Base-by-base conservation (phyloP, 1,140 invertebrate genomes). In the Brachionus paranguensis region DNA sequence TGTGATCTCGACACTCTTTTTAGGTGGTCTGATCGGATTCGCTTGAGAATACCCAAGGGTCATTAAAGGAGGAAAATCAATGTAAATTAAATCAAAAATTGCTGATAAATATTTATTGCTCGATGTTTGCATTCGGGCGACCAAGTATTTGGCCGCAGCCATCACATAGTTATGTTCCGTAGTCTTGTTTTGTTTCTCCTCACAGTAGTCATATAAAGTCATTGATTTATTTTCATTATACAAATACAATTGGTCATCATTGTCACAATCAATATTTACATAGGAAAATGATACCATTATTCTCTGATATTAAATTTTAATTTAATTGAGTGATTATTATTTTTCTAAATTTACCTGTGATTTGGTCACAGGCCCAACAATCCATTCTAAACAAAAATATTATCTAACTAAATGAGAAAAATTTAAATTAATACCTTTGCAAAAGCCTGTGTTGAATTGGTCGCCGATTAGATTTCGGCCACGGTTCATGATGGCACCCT, bases 391-490 rank as follows among this genome's bases (percentile, higher is more conserved):
- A 72, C 17, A 74, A 45, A 74, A 17, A 37, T 10, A 45, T 43
- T 17, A 74, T 12, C 1, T 24, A 14, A 5, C 3, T 11, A 7
- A 24, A n/a, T 17, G 17, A n/a, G 20, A 17, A 1, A n/a, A 43
- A 45, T 20, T 43, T 24, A 17, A 43, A 20, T n/a, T 8, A 24
- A 10, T 76, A 76, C 72, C 72, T 50, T 55, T 27, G 17, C 78
- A 81, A 68, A 81, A 81, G 37, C 78, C 78, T 12, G 78, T 68
- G 41, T 43, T 81, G 53, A 64, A 60, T 47, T 81, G 78, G 14
- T 81, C 53, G 1, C 50, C 50, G n/a, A 81, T 81, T 5, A 64
- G 33, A 64, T 60, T 64, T 12, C 53, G 20, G 12, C 78, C 78
- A 10, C 20, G 33, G 33, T 81, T 81, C 43, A 81, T 20, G 10